These are phyloP conservation scores for Calycopis cecrops DNA, from an alignment of 1,140 invertebrate species.

Conservation along the genomic window DNA sequence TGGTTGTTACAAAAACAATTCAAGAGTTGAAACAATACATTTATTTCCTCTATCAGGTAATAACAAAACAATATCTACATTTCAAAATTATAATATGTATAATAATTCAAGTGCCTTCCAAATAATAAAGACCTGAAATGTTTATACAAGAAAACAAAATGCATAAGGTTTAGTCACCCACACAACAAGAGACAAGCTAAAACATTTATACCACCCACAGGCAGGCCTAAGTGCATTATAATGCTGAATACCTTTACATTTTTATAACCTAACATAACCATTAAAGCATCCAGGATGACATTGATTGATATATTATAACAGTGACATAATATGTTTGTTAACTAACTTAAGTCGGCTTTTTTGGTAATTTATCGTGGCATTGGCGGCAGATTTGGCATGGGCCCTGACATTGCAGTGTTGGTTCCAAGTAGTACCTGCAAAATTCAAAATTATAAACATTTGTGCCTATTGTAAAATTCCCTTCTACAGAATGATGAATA, in stretches of 20 bases:
- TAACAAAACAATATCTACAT: conserved; percentile 47
- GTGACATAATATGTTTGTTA: conserved; percentile 32
- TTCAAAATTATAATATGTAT: conserved; percentile 36
- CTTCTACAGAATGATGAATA: too few relatives aligned
- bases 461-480: conserved; percentile 3
- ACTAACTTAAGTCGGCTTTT: conserved; percentile 32
- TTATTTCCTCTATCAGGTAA: conserved; percentile 40
- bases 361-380: conserved; percentile 74
- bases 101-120: conserved; percentile 27
- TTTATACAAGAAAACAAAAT: conserved; percentile 22
- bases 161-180: conserved; percentile 19
- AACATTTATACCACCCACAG: conserved; percentile 18
- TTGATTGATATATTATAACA: conserved; percentile 33
- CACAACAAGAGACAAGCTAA: conserved; percentile 17
- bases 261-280: conserved; percentile 21
- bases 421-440: conserved; percentile 76
- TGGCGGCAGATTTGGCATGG: conserved; percentile 71
- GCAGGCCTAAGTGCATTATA: conserved; percentile 17
- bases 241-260: conserved; percentile 14
- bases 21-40: conserved; percentile 17
- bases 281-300: conserved; percentile 42
- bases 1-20: not conserved
- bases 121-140: conserved; percentile 7
- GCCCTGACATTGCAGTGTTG: conserved; percentile 69
- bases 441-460: not conserved